Evolutionary conservation across 2,113 vertebrate species (phyloP).

Genomic region (Apistogramma diplotaenia): DNA sequence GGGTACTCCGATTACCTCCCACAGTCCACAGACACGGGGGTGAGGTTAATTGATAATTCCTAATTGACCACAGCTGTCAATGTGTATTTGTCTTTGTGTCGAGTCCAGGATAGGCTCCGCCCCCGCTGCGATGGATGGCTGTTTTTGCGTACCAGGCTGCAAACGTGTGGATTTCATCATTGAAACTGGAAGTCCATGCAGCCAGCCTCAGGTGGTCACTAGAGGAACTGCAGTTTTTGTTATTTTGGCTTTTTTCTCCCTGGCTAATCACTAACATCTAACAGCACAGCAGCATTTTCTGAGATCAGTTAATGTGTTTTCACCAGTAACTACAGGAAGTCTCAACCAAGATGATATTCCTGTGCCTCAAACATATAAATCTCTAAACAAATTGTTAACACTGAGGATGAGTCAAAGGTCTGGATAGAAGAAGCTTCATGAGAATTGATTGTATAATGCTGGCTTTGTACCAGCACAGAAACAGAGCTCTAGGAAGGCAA

Average conservation of each 20-base stretch:
- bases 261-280: background rate
- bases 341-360: background rate
- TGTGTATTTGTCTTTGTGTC: background rate
- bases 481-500: background rate
- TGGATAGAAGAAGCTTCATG: background rate
- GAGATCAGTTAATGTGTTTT: background rate
- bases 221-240: background rate
- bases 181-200: no score
- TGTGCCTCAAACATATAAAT: background rate
- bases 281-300: background rate
- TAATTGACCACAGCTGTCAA: background rate
- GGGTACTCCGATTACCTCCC: background rate
- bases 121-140: background rate
- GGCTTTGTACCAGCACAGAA: background rate
- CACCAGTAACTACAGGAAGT: background rate
- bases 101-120: background rate
- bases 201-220: background rate
- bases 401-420: background rate
- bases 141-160: background rate
- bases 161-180: background rate
- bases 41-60: background rate
- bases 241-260: background rate
- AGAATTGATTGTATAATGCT: background rate
- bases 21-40: background rate
- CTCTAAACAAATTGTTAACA: background rate